Evolutionary conservation across 2,797 vertebrate genomes (phyloP).

Genomic region (Lepilemur septentrionalis): DNA sequence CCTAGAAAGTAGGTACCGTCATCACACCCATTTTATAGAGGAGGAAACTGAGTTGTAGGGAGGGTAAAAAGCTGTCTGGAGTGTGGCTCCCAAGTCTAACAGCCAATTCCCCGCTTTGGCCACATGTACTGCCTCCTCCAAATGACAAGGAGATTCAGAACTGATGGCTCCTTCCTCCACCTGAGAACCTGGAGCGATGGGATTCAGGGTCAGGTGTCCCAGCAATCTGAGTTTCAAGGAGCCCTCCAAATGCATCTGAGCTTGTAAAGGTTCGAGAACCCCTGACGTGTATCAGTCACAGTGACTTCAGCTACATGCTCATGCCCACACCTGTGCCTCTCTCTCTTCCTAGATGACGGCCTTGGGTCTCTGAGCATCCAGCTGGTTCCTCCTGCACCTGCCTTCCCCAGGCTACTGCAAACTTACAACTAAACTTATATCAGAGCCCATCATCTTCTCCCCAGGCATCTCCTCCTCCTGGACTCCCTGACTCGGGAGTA

Average conservation of each 20-base stretch:
- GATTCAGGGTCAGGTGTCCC: neutral
- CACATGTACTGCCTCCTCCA: neutral
- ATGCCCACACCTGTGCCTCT: too few species aligned
- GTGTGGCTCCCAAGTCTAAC: neutral
- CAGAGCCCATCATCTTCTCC: fast-evolving
- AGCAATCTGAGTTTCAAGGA: neutral
- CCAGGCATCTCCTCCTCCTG: neutral
- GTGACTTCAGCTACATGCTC: neutral
- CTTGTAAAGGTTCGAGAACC: neutral
- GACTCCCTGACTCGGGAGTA: neutral
- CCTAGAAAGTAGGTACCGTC: neutral
- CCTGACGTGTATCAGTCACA: neutral
- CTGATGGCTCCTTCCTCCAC: neutral
- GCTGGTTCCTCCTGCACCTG: too few species aligned
- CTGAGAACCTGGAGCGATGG: neutral
- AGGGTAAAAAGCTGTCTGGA: neutral
- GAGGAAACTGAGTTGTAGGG: neutral
- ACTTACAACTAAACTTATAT: fast-evolving
- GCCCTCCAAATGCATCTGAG: neutral
- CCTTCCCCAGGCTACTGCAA: neutral
- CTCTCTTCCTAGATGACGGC: neutral
- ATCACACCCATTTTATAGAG: neutral
- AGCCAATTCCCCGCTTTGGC: neutral
- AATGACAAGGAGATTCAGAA: neutral
- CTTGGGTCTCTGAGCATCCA: too few species aligned